Base-by-base conservation (phyloP, 2,888 invertebrate genomes). In the Ophion obscuratus region DNA sequence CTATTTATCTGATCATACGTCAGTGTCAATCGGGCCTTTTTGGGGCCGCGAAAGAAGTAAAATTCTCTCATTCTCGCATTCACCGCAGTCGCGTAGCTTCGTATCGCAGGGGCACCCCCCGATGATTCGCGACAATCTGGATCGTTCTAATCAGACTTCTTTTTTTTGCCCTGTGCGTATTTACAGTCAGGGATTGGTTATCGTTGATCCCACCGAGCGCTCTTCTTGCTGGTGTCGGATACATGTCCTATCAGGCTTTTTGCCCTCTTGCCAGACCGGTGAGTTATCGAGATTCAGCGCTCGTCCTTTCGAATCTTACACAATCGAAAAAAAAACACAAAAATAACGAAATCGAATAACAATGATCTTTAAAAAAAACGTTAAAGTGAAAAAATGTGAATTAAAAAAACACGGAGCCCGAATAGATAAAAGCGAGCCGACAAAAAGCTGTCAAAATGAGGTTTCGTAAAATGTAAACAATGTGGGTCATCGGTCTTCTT, bases 161-260 rank as follows among this genome's bases (percentile, higher is more conserved):
- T 24, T 47, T 36, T 70, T 81, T 79, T 64, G 44, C 61, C 73
- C 31, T 83, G 62, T 81, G 20, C 79, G 88, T 89, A 89, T 88
- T 96, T 96, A 87, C 94, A 98, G 98, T 97, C 83, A 96, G 95
- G 92, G 98, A 99, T 92, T 98, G 98, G 97, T 89, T 97, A 20
- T 95, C 96, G 17, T 94, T 98, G 66, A 94, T 98, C 77, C 98
- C 98, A 61, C 97, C 98, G 78, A 97, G 97, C 44, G 96, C 97
- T 2, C 95, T 96, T 44, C 94, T 97, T 71, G 97, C 97, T 64
- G 97, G 98, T 14, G 92, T 98, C 70, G 97, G 97, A 2, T 98
- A 98, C 92, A 96, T 97, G 89, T 96, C 97, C 0, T 98, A 98
- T 91, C 95, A 95, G 90, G 97, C 97, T 44, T 96, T 97, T 90